Evolutionary conservation across 2,888 invertebrate genomes (phyloP).

Genomic region (Lycaena phlaeas): DNA sequence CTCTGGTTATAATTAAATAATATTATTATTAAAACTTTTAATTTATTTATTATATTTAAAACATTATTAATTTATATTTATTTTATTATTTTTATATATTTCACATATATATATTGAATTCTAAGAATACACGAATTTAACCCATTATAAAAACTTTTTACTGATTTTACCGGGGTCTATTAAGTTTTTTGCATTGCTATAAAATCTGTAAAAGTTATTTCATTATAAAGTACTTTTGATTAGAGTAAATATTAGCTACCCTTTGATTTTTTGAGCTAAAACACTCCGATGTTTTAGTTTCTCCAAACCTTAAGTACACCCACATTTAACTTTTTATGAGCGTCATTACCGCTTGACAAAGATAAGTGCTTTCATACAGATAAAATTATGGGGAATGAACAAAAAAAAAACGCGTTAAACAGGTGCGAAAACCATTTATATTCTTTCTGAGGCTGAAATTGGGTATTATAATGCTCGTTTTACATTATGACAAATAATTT

Average conservation of each 20-base stretch:
- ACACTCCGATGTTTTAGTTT: no score
- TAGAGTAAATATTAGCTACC: no score
- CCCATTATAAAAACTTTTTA: no score
- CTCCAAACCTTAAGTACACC: constrained; percentile 1
- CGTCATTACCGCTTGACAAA: constrained; percentile 3
- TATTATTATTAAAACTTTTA: no score
- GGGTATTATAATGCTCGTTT: constrained; percentile 63
- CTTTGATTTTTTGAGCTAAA: no score
- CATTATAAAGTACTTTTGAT: constrained; percentile 6
- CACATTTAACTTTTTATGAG: constrained; percentile 1
- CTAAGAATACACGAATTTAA: no score
- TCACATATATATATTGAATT: no score
- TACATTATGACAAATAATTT: constrained; percentile 63
- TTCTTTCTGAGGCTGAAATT: constrained; percentile 60
- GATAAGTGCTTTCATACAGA: constrained; percentile 11
- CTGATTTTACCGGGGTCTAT: no score
- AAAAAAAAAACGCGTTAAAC: constrained; percentile 18
- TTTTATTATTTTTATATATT: no score
- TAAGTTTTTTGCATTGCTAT: background rate
- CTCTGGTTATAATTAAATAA: no score
- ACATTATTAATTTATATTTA: no score
- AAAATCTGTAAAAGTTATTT: background rate
- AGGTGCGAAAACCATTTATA: constrained; percentile 41
- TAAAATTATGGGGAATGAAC: constrained; percentile 28
- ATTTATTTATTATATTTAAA: no score